These are phyloP conservation scores for Phycodurus eques DNA, from an alignment of 2,113 vertebrate species.

Conservation along the genomic window DNA sequence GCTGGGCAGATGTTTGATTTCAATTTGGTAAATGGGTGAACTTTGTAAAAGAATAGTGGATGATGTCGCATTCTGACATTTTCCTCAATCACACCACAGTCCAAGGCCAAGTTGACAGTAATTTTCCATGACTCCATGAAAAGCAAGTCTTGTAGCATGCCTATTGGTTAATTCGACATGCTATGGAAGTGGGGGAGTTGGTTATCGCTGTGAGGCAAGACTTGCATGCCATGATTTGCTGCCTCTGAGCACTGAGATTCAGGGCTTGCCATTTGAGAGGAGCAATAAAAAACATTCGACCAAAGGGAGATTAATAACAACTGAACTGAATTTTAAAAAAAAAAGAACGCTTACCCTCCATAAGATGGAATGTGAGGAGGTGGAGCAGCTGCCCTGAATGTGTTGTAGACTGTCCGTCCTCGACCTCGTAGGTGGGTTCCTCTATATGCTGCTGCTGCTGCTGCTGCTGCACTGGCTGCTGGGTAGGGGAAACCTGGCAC, in stretches of 20 bases:
- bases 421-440: conserved; percentile 90
- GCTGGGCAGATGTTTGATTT: conserved; percentile 33
- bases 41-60: conserved; percentile 71
- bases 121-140: conserved; percentile 75
- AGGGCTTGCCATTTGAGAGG: conserved; percentile 9
- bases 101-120: conserved; percentile 67
- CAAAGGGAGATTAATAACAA: not conserved
- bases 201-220: conserved; percentile 46
- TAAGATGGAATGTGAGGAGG: conserved; percentile 92
- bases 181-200: conserved; percentile 37
- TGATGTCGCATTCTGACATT: conserved; percentile 19
- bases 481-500: conserved; percentile 95
- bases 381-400: conserved; percentile 88
- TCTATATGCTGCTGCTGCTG: conserved; percentile 75
- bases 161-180: conserved; percentile 59
- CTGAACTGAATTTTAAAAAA: conserved; percentile 5
- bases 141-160: conserved; percentile 65
- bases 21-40: conserved; percentile 58
- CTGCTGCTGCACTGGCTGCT: conserved; percentile 85
- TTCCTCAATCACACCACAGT: conserved; percentile 73
- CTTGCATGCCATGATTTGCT: conserved; percentile 64
- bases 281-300: not conserved
- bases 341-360: conserved; percentile 82
- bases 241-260: conserved; percentile 15
- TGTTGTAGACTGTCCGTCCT: conserved; percentile 92